Evolutionary conservation across 2,888 invertebrate species (phyloP).

Genomic region (Aphrophora alni): DNA sequence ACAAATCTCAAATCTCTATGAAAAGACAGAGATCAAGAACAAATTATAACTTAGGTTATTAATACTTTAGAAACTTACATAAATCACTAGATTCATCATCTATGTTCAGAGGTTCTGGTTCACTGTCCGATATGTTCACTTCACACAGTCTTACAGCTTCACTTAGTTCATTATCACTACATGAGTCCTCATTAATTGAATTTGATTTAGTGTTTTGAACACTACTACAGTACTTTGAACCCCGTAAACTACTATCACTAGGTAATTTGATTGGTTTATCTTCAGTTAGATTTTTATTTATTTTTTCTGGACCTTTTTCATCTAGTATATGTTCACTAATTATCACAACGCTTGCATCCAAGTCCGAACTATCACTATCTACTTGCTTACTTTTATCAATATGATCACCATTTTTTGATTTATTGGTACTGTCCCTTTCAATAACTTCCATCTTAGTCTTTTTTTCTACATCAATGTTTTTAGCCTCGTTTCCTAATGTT

Average conservation of each 20-base stretch:
- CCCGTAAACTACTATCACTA: neutral
- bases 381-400: neutral
- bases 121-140: neutral
- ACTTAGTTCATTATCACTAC: neutral
- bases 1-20: too few relatives aligned
- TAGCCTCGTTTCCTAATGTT: neutral
- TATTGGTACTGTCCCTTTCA: neutral
- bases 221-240: too few relatives aligned
- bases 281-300: neutral
- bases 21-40: too few relatives aligned
- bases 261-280: neutral
- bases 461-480: neutral
- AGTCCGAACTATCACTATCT: neutral
- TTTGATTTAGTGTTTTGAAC: neutral
- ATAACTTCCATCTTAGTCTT: neutral
- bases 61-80: neutral
- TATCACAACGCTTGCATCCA: neutral
- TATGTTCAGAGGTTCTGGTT: neutral
- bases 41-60: too few relatives aligned
- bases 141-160: neutral
- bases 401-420: too few relatives aligned
- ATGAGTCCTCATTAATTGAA: neutral
- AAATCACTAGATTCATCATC: neutral
- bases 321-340: constrained; percentile 23
- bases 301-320: neutral